Percentiles rank a stretch among this genome's conserved stretches.
Evolutionary conservation across 2,113 vertebrate species (phyloP).

Genomic region (Baryphthengus martii): DNA sequence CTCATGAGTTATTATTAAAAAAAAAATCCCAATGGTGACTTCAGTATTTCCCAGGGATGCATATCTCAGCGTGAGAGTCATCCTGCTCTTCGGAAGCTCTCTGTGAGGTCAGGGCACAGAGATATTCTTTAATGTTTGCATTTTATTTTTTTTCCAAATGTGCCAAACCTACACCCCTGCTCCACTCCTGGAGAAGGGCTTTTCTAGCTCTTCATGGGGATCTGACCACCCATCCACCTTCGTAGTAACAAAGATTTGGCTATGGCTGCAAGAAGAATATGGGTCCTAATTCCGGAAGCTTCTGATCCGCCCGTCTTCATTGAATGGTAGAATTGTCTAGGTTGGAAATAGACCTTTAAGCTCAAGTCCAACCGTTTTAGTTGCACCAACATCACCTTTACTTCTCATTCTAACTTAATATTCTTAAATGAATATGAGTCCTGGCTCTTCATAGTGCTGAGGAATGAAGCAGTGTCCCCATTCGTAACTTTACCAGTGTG

Average conservation of each 20-base stretch:
- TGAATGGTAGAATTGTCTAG: background rate
- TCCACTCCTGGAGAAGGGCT: background rate
- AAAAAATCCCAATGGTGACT: background rate
- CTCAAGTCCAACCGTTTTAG: background rate
- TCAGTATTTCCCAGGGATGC: background rate
- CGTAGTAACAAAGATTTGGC: background rate
- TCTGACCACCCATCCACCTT: background rate
- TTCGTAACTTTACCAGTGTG: background rate
- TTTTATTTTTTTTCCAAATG: background rate
- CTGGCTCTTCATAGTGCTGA: background rate
- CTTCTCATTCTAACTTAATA: background rate
- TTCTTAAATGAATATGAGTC: background rate
- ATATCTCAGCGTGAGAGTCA: background rate
- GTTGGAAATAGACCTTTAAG: background rate
- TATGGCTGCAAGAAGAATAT: background rate
- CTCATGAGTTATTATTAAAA: background rate
- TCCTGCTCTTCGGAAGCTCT: background rate
- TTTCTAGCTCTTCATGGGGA: background rate
- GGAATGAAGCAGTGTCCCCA: background rate
- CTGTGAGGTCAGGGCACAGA: background rate
- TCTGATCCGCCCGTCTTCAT: background rate
- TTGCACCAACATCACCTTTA: background rate
- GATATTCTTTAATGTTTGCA: background rate
- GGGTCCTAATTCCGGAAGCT: background rate
- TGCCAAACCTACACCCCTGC: background rate